A percentile compares a stretch with the other conserved stretches of the same genome.
phyloP scores from a whole-genome alignment of 2,797 vertebrate genomes.

The Todus mexicanus region DNA sequence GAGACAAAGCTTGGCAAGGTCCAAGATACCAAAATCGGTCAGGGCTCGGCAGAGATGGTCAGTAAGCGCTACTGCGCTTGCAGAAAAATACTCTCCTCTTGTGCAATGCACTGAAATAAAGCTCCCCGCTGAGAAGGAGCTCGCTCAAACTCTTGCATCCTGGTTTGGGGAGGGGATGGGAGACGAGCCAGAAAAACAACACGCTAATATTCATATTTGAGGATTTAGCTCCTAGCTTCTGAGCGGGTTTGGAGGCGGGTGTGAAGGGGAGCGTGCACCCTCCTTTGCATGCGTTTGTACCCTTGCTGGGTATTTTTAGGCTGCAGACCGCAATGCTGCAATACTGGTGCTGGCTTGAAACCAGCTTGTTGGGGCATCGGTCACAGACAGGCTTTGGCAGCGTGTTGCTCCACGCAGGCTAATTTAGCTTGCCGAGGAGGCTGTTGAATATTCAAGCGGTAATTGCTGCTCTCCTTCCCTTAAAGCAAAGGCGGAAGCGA shows the following conservation, averaged over 20 bases:
- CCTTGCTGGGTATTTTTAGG: constrained; percentile 41
- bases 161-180: background rate
- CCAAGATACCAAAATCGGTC: background rate
- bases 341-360: background rate
- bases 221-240: constrained; percentile 14
- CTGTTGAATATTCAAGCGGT: constrained; percentile 53
- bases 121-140: background rate
- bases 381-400: constrained; percentile 43
- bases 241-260: constrained; percentile 12
- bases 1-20: background rate
- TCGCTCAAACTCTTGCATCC: background rate
- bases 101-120: background rate
- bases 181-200: constrained; percentile 12
- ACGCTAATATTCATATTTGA: background rate
- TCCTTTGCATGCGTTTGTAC: constrained; percentile 32
- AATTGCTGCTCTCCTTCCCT: constrained; percentile 52
- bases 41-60: accelerated
- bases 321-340: constrained; percentile 1
- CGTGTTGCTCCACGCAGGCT: background rate
- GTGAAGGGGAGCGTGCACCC: background rate
- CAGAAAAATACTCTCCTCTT: background rate
- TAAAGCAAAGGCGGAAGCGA: constrained; percentile 36
- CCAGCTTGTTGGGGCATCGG: constrained; percentile 34
- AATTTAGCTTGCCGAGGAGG: constrained; percentile 38
- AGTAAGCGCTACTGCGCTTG: accelerated